Base-by-base conservation (phyloP, 2,113 vertebrate species). In the Cyprinodon variegatus region DNA sequence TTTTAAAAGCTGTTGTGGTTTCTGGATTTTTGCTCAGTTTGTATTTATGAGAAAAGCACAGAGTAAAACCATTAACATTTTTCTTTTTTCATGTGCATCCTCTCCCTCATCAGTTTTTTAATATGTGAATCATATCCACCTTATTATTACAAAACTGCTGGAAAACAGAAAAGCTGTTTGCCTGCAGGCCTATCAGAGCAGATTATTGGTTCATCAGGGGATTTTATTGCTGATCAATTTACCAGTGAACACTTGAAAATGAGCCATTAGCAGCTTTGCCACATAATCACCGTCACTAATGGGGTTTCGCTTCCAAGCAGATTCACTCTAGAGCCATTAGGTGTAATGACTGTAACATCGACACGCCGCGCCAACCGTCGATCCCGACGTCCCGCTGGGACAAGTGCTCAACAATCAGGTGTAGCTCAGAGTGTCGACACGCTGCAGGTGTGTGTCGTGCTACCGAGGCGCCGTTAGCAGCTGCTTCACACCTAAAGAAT, bases 361-460 rank as follows among this genome's bases (percentile, higher is more conserved):
- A 61, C 53, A 45, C 39, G 8, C 1, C 1, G 40, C 66, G 53
- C 64, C 64, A 74, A 67, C 67, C 53, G 62, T 20, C 14, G 20
- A 65, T n/a, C 10, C 17, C 3, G 22, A 29, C 4, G 50, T 71
- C 74, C 48, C 17, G 64, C 64, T 50, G 74, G 63, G 65, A 61
- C 13, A 38, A 40, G 61, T 50, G 61, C 73, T 29, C 29, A 39
- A 22, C 72, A 70, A 57, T 78, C 61, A 70, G 29, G 2, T 61
- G 65, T 38, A 74, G 67, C 57, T 11, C 2, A 65, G 46, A 43
- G 60, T 0, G 36, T 20, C 5, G 0, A 29, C 4, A 20, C 38
- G 1, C 68, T 62, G 62, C 63, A 43, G 68, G 72, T 71, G 72
- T 65, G 64, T 53, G 68, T 63, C n/a, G 37, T 61, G 62, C 45